Base-by-base conservation (phyloP, 2,888 invertebrate species). In the Axea sp. region DNA sequence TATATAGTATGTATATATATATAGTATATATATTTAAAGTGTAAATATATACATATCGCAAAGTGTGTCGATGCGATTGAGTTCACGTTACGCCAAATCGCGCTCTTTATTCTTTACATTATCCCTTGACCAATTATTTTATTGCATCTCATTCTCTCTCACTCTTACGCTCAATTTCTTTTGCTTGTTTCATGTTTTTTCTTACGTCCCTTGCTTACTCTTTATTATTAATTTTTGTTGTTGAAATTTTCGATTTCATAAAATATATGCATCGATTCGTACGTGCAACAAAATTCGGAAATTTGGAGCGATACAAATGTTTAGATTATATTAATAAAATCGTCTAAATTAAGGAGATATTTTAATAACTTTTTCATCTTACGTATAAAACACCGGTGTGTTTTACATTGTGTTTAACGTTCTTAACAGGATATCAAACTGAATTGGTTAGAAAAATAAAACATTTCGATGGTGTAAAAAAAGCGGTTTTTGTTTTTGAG, bases 41-140 rank as follows among this genome's bases (percentile, higher is more conserved):
- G 72, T 64, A 74, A 77, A 76, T 78, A 81, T 78, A 72, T 80
- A 81, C 78, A 80, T 78, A 79, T 80, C 77, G 76, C 77, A 80
- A 77, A 76, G 64, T 73, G 69, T 77, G 26, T 69, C 69, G 65
- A 75, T 71, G 60, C 73, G 59, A 72, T 37, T 49, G 37, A 62
- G 33, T 57, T 76, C 73, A 51, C 55, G 55, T 67, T 51, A 59
- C 62, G 60, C 60, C 45, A 68, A 53, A 53, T 72, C 47, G 72
- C 67, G 68, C 41, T 68, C 35, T 60, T 67, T 59, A 57, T 69
- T 64, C 31, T 69, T 68, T 74, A 74, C 57, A 74, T 39, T 45
- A 35, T 49, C 26, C 24, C 45, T 59, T 43, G 41, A 51, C 51
- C 64, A 43, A 39, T 59, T 43, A 26, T 30, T 55, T 41, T 28